These are phyloP conservation scores for Ditylenchus weischeri DNA, from an alignment of 2,888 invertebrate genomes.

Conservation along the genomic window DNA sequence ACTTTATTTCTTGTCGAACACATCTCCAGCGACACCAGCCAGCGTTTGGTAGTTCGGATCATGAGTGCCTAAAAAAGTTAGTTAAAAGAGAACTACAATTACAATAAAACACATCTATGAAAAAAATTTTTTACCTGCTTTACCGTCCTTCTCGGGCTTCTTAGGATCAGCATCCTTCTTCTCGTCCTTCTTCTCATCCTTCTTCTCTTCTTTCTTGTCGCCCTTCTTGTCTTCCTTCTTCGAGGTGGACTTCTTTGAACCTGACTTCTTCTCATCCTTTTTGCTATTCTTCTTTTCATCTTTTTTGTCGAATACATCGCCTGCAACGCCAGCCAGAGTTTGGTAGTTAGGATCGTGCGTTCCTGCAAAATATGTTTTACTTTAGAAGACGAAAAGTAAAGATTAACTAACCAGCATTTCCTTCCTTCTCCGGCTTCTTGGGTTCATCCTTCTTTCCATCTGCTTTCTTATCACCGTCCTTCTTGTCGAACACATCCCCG, in stretches of 20 bases:
- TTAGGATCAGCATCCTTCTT: slow-evolving; percentile 1
- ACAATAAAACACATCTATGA: too few relatives aligned
- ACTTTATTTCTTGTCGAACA: slow-evolving; percentile 18
- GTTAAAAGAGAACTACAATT: too few relatives aligned
- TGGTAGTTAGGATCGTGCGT: slow-evolving; percentile 28
- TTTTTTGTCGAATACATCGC: slow-evolving; percentile 17
- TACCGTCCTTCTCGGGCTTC: neutral
- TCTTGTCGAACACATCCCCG: slow-evolving; percentile 17
- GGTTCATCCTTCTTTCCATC: slow-evolving; percentile 1
- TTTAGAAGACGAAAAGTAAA: too few relatives aligned
- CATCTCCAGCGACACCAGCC: slow-evolving; percentile 22
- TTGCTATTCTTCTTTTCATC: slow-evolving; percentile 3
- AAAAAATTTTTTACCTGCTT: neutral
- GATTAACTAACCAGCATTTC: slow-evolving; percentile 1
- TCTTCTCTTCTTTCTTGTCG: slow-evolving; percentile 2
- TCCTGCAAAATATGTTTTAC: neutral
- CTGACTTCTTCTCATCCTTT: slow-evolving; percentile 5
- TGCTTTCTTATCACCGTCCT: slow-evolving; percentile 15
- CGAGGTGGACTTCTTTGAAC: neutral
- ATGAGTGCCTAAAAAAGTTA: neutral
- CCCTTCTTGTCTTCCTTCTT: neutral
- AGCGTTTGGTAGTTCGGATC: slow-evolving; percentile 30
- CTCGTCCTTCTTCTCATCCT: neutral
- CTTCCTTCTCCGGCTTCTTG: slow-evolving; percentile 11
- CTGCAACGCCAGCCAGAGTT: slow-evolving; percentile 17